Percentiles rank a stretch among this genome's conserved stretches.
These are phyloP conservation scores for Lasioglossum oenotherae DNA, from an alignment of 2,888 invertebrate species.

Conservation along the genomic window DNA sequence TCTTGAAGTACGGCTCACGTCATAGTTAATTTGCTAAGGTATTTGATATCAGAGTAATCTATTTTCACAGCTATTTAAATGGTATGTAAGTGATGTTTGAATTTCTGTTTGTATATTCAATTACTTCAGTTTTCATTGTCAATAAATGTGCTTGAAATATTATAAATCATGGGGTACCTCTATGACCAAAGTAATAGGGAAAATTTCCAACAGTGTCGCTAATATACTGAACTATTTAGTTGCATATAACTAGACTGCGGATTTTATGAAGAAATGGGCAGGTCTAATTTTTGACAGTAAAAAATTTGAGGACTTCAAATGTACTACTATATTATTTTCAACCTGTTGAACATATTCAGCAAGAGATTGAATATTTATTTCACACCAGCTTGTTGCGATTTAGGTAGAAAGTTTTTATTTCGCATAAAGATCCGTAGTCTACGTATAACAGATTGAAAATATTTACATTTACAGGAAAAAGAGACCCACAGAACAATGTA, in stretches of 20 bases:
- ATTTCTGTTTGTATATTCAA: constrained; percentile 2
- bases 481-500: neutral
- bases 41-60: constrained; percentile 40
- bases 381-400: too few species aligned
- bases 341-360: too few species aligned
- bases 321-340: too few species aligned
- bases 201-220: neutral
- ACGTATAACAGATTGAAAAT: neutral
- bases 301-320: too few species aligned
- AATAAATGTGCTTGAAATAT: constrained; percentile 8
- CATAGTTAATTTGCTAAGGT: constrained; percentile 20
- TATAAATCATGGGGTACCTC: neutral
- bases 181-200: neutral
- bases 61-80: constrained; percentile 31
- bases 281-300: too few species aligned
- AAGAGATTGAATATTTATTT: too few species aligned
- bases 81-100: constrained; percentile 1
- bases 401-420: too few species aligned
- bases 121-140: neutral
- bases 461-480: neutral
- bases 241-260: too few species aligned
- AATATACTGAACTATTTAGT: neutral
- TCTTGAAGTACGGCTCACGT: neutral
- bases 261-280: too few species aligned
- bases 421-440: too few species aligned